These are phyloP conservation scores for Anastatus disparis DNA, from an alignment of 1,140 invertebrate genomes.

Conservation along the genomic window DNA sequence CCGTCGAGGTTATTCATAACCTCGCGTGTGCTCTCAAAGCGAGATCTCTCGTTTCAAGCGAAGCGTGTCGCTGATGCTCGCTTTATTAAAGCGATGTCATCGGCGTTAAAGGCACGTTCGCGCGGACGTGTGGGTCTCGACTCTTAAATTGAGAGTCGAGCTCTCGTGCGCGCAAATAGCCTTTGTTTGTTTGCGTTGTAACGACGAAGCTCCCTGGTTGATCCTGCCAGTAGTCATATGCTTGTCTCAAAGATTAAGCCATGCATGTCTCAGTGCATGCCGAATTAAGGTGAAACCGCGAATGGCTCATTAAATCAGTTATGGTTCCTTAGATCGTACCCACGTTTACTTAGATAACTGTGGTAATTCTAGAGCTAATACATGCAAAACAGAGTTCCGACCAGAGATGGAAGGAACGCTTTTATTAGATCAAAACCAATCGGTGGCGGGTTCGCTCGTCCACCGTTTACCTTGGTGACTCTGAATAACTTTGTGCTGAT, in stretches of 20 bases:
- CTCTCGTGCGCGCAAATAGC: too few relatives aligned
- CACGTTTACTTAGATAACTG: constrained; percentile 87
- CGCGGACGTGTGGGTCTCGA: too few relatives aligned
- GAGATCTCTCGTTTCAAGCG: too few relatives aligned
- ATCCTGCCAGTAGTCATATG: constrained; percentile 82
- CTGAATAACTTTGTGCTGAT: constrained; percentile 59
- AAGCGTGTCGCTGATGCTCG: too few relatives aligned
- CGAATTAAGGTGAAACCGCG: constrained; percentile 78
- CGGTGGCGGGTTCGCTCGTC: too few relatives aligned
- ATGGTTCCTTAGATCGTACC: constrained; percentile 64
- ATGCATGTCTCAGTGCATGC: constrained; percentile 82
- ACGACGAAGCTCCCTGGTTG: constrained; percentile 68
- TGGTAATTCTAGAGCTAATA: constrained; percentile 85
- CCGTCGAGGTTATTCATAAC: too few relatives aligned
- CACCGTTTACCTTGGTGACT: constrained; percentile 68
- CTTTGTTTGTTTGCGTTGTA: too few relatives aligned
- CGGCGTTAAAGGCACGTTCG: too few relatives aligned
- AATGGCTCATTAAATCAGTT: constrained; percentile 85
- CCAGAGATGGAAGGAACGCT: constrained; percentile 75
- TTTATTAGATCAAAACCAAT: constrained; percentile 81
- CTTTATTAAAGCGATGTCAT: too few relatives aligned
- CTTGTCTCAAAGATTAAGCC: constrained; percentile 84
- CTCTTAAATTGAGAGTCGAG: too few relatives aligned
- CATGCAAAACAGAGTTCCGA: constrained; percentile 76
- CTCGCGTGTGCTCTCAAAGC: too few relatives aligned